Conservation (phyloP, 2,888 invertebrate species). For the Lithophane leautieri region DNA sequence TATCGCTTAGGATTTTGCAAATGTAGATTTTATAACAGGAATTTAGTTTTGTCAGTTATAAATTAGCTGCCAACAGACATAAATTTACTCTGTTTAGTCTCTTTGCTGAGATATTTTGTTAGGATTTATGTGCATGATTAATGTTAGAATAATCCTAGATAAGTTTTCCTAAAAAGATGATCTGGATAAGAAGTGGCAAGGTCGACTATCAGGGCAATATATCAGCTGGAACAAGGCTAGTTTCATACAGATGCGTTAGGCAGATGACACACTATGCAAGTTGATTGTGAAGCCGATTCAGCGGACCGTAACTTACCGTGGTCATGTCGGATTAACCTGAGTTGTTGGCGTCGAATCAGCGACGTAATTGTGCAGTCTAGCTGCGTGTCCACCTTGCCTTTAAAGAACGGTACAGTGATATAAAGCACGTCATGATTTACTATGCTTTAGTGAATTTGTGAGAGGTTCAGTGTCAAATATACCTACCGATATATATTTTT, state of each 20-base stretch:
- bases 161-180: slow-evolving; percentile 28
- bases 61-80: slow-evolving; percentile 46
- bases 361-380: slow-evolving; percentile 21
- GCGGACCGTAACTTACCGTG: slow-evolving; percentile 27
- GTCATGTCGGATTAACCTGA: slow-evolving; percentile 50
- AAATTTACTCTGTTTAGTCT: slow-evolving; percentile 46
- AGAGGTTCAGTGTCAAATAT: background rate
- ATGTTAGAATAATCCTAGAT: slow-evolving; percentile 23
- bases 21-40: slow-evolving; percentile 26
- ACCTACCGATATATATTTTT: too few relatives aligned
- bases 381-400: background rate
- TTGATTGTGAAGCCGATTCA: slow-evolving; percentile 44
- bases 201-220: slow-evolving; percentile 32
- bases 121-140: slow-evolving; percentile 37
- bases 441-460: background rate
- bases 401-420: slow-evolving; percentile 4
- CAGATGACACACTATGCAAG: slow-evolving; percentile 46
- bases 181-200: slow-evolving; percentile 31
- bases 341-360: slow-evolving; percentile 41
- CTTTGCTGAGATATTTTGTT: slow-evolving; percentile 33
- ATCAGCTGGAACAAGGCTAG: slow-evolving; percentile 29
- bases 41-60: slow-evolving; percentile 49
- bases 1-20: slow-evolving; percentile 53
- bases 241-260: slow-evolving; percentile 22
- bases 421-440: background rate